Evolutionary conservation across 1,140 invertebrate species (phyloP).

Genomic region (Rhopalosiphum padi): DNA sequence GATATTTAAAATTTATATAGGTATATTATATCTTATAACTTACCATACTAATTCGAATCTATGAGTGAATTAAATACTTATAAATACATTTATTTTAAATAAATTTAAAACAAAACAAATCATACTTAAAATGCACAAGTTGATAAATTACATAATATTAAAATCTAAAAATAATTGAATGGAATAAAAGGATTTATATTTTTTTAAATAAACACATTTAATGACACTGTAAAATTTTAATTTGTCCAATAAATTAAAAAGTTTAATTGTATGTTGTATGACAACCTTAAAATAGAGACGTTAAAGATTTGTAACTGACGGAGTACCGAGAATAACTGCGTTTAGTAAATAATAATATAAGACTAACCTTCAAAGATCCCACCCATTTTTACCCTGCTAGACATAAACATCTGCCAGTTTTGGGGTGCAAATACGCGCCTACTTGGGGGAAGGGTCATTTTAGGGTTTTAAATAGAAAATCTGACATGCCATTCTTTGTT

Average conservation of each 20-base stretch:
- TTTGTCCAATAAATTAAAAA: not conserved
- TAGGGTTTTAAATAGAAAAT: constrained; percentile 16
- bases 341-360: not conserved
- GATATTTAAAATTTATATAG: not conserved
- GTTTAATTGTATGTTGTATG: not conserved
- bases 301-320: not conserved
- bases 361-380: not conserved
- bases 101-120: not conserved
- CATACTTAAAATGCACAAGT: not conserved
- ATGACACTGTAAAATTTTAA: not conserved
- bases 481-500: not conserved
- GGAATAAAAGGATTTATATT: not conserved
- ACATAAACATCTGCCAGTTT: constrained; percentile 21
- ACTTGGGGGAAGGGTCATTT: not conserved
- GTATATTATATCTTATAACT: not conserved
- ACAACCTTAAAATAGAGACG: not conserved
- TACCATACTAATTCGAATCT: not conserved
- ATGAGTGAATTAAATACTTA: not conserved
- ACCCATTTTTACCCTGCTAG: not conserved
- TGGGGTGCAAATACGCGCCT: not conserved
- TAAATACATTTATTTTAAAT: not conserved
- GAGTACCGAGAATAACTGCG: not conserved
- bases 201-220: not conserved
- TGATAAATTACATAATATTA: not conserved
- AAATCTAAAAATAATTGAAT: not conserved